phyloP scores from a whole-genome alignment of 2,888 invertebrate genomes.

The Eurytoma californica region DNA sequence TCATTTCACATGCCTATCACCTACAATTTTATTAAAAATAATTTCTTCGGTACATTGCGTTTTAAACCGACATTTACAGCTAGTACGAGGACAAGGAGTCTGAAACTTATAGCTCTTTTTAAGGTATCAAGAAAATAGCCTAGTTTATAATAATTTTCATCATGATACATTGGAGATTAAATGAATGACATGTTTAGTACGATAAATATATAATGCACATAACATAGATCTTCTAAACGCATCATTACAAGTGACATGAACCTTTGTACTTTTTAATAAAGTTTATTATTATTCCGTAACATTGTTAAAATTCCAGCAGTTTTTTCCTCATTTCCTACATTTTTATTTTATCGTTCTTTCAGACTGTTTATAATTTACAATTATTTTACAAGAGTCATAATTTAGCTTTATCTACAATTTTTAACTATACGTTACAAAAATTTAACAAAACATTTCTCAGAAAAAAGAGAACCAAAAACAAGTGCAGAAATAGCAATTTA shows the following conservation, averaged over 20 bases:
- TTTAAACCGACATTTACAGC: constrained; percentile 38
- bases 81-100: constrained; percentile 14
- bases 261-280: constrained; percentile 43
- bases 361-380: constrained; percentile 32
- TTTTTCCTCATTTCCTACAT: constrained; percentile 9
- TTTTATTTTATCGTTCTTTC: neutral
- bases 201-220: neutral
- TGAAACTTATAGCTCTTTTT: constrained; percentile 24
- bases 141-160: constrained; percentile 24
- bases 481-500: constrained; percentile 32
- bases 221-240: neutral
- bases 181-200: constrained; percentile 27
- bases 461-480: constrained; percentile 30
- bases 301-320: neutral
- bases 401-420: constrained; percentile 44
- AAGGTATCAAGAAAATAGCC: constrained; percentile 45
- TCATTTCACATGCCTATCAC: neutral
- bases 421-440: neutral
- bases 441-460: constrained; percentile 23
- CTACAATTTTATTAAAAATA: constrained; percentile 54
- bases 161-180: constrained; percentile 25
- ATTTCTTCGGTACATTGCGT: constrained; percentile 45
- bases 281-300: constrained; percentile 25
- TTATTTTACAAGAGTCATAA: constrained; percentile 43
- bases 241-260: constrained; percentile 14